phyloP scores from a whole-genome alignment of 2,888 invertebrate genomes.

The Drosophila siamana region DNA sequence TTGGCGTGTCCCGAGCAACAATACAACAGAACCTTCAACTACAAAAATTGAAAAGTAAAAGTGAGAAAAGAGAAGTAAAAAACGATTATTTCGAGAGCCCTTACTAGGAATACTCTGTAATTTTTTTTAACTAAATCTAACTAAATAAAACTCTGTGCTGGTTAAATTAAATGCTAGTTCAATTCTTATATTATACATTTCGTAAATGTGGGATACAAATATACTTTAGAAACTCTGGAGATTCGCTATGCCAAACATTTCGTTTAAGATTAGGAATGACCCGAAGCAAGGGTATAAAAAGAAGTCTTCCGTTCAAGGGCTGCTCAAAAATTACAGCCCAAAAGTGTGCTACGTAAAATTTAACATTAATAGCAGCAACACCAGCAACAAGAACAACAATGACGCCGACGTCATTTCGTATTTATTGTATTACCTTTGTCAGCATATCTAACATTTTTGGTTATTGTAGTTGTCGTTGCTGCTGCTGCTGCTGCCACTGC shows the following conservation, averaged over 20 bases:
- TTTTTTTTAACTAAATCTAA: no score
- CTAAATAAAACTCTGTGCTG: no score
- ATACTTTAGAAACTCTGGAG: no score
- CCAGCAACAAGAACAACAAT: conserved; percentile 15
- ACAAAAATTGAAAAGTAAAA: conserved; percentile 13
- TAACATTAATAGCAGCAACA: conserved; percentile 59
- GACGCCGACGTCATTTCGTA: conserved; percentile 68
- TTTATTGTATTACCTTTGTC: conserved; percentile 80
- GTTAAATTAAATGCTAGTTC: no score
- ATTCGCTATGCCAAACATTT: not conserved
- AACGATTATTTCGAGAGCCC: not conserved
- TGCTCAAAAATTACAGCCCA: conserved; percentile 50
- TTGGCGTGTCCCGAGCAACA: conserved; percentile 18
- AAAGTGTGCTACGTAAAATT: conserved; percentile 68
- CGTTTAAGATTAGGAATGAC: not conserved
- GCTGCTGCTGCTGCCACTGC: conserved; percentile 23
- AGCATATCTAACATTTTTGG: conserved; percentile 77
- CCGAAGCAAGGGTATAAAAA: not conserved
- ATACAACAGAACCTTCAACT: conserved; percentile 20
- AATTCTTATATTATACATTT: no score
- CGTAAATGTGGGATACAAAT: no score
- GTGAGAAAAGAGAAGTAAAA: not conserved
- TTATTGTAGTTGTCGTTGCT: conserved; percentile 49
- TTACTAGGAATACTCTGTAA: not conserved
- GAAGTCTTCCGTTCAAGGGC: conserved; percentile 49